Base-by-base conservation (phyloP, 2,888 invertebrate genomes). In the Acleris literana region DNA sequence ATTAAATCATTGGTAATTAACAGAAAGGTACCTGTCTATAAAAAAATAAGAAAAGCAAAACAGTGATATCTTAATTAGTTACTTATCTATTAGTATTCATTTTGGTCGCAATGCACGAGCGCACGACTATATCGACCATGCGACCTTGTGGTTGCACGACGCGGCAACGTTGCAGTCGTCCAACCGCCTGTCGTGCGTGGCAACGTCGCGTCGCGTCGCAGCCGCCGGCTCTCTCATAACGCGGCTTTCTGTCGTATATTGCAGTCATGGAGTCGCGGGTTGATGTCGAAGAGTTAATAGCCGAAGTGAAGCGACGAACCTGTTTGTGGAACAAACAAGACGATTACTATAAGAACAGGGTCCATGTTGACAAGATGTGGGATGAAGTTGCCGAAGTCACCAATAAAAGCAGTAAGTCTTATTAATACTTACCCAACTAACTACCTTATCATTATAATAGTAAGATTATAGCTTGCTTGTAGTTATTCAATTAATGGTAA, bases 51-150 rank as follows among this genome's bases (percentile, higher is more conserved):
- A 39, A 39, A 39, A 13, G 13, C 39, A 4, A 39, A 39, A 39
- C 13, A 6, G 39, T 39, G 7, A 33, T 9, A 33, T 9, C 33
- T 33, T 25, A 25, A 25, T 25, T 6, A 25, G 6, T 22, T 22
- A 22, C 2, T 5, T 29, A 29, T 29, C 9, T 9, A 39, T 39
- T 39, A 3, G 39, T 39, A 39, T 13, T 39, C 39, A 39, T 13
- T 39, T 13, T 13, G 39, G 13, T 39, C 39, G 39, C 13, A 39
- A 39, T 39, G 39, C 48, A 60, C 33, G 44, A 18, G 55, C 16
- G 29, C 65, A 49, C 65, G 65, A 61, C 60, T 17, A 44, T 65
- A 65, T 65, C 65, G 65, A 65, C 49, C 56, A 56, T n/a, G 57
- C 64, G 64, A 51, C 64, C 65, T 65, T 65, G 39, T 4, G 39